A percentile compares a stretch with the other conserved stretches of the same genome.
Conservation (phyloP, 2,888 invertebrate genomes). For the Rhagonycha lutea region DNA sequence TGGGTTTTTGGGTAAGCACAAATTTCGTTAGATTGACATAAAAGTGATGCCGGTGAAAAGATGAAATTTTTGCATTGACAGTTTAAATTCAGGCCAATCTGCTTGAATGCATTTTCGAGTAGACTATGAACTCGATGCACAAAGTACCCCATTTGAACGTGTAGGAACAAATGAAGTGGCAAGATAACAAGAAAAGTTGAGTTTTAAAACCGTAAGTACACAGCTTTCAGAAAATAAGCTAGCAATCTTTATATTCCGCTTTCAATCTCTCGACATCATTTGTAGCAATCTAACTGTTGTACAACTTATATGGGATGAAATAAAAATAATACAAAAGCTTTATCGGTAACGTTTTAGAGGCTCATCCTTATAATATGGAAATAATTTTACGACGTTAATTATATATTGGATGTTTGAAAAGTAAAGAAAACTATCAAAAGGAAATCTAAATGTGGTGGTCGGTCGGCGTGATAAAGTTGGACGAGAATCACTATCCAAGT, state of each 20-base stretch:
- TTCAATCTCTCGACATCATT: slow-evolving; percentile 15
- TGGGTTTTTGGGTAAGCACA: background rate
- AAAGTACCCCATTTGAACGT: slow-evolving; percentile 20
- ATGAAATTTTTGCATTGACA: slow-evolving; percentile 10
- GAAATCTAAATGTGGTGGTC: slow-evolving; percentile 12
- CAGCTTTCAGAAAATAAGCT: slow-evolving; percentile 33
- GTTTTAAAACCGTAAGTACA: slow-evolving; percentile 31
- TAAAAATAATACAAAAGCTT: slow-evolving; percentile 2
- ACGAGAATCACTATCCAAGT: slow-evolving; percentile 14
- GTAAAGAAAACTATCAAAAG: slow-evolving; percentile 10
- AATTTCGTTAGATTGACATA: background rate
- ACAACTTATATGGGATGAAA: slow-evolving; percentile 1
- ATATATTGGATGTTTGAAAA: background rate
- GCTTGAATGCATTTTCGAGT: slow-evolving; percentile 11
- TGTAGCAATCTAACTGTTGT: slow-evolving; percentile 8
- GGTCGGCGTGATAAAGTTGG: background rate
- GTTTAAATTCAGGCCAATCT: slow-evolving; percentile 6
- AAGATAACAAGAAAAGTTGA: slow-evolving; percentile 32
- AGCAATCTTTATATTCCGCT: slow-evolving; percentile 27
- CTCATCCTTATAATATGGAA: background rate
- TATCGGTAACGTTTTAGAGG: background rate
- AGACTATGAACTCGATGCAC: slow-evolving; percentile 16
- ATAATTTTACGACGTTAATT: background rate
- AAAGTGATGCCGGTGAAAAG: background rate
- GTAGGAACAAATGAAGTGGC: slow-evolving; percentile 31